Evolutionary conservation across 2,888 invertebrate genomes (phyloP), one percentile per base, ranked within the genome.

Genomic region (Fragum sueziense): DNA sequence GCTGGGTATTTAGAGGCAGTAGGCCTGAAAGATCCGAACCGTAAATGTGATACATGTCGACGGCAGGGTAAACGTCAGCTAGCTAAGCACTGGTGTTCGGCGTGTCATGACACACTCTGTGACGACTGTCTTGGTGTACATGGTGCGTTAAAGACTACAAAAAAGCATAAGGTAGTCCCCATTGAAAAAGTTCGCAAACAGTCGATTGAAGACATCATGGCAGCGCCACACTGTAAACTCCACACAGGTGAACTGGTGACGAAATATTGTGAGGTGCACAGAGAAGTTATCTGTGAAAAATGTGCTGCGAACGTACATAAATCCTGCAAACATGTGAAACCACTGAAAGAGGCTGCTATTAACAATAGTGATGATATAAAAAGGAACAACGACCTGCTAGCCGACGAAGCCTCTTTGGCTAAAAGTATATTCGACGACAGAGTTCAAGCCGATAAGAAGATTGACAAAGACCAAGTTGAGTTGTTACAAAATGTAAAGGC

Each of bases 31-130:
- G 78, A 84, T 47, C 79, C 76, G 0, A 70, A 82, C 0, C 73
- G 78, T 25, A 65, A 59, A n/a, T 87, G 87, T 67, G 84, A 82
- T 25, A 85, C 87, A 0, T 87, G 87, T 68, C 29, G 33, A 9
- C 74, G 87, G 31, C 86, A 85, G 67, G 52, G 70, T 27, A 84
- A 80, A 57, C 33, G 27, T 1, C 51, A 59, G 0, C 47, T 41
- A 0, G 87, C 85, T 11, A 51, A 34, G 14, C 73, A 85, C 25
- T 87, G 86, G 86, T 87, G 87, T 65, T 72, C 70, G 0, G 61
- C 52, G 6, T 87, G 87, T 54, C 85, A 83, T 34, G 86, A 86
- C 52, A 76, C 86, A 0, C 72, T 87, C 0, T 87, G 87, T 57
- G 79, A 79, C 11, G 75, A 76, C 14, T 87, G 87, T 61, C 77